These are phyloP conservation scores for Antheraea assamensis DNA, from an alignment of 2,888 invertebrate genomes.

Conservation along the genomic window DNA sequence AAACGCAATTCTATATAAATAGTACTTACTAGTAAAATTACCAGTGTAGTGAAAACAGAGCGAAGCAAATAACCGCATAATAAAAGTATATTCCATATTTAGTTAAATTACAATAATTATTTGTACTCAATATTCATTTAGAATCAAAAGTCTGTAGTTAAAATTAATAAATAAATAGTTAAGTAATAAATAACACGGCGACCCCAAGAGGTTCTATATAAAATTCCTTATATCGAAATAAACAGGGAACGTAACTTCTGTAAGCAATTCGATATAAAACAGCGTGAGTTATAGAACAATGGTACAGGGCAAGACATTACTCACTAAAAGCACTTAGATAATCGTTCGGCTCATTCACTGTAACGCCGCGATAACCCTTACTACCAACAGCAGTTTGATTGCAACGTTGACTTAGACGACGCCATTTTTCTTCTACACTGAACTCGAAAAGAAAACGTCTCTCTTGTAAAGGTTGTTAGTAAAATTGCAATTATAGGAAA, in stretches of 20 bases:
- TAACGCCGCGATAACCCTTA: constrained; percentile 26
- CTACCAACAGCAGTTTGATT: constrained; percentile 21
- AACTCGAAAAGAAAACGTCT: background rate
- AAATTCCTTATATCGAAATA: background rate
- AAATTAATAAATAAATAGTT: background rate
- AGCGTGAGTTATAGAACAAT: constrained; percentile 14
- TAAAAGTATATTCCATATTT: too few relatives aligned
- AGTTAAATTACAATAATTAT: too few relatives aligned
- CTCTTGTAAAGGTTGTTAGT: background rate
- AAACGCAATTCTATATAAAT: too few relatives aligned
- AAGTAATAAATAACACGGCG: background rate
- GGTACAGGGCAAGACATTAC: constrained; percentile 20
- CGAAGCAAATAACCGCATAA: too few relatives aligned
- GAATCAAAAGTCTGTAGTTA: background rate
- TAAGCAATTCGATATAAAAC: constrained; percentile 5
- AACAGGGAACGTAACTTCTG: background rate
- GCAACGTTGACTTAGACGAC: constrained; percentile 17
- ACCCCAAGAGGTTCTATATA: background rate
- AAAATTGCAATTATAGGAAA: background rate
- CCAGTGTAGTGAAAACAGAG: too few relatives aligned
- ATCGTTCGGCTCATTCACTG: constrained; percentile 25
- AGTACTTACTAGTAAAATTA: too few relatives aligned
- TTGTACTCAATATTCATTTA: too few relatives aligned
- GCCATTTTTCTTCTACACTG: constrained; percentile 15
- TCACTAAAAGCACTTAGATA: constrained; percentile 25